A percentile compares a stretch with the other conserved stretches of the same genome.
Evolutionary conservation across 2,797 vertebrate species (phyloP).

Genomic region (Dromococcyx pavoninus): DNA sequence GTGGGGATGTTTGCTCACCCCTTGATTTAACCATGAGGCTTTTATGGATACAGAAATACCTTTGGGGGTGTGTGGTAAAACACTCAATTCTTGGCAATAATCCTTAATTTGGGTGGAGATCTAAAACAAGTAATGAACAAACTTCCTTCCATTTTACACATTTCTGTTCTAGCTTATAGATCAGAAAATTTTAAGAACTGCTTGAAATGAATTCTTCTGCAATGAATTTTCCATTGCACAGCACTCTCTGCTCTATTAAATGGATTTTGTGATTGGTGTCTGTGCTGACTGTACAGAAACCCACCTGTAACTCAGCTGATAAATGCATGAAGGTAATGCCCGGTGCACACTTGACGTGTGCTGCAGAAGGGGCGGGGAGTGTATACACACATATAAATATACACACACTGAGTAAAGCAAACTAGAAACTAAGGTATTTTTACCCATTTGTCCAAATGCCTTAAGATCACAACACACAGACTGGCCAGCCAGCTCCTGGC

Average conservation of each 20-base stretch:
- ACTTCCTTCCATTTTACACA: not conserved
- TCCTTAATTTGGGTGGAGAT: not conserved
- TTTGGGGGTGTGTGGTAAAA: not conserved
- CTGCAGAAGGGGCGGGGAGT: not conserved
- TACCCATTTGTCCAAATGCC: no score
- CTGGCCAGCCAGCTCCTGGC: no score
- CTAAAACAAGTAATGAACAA: not conserved
- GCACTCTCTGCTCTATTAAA: not conserved
- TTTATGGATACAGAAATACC: not conserved
- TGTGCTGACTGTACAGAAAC: not conserved
- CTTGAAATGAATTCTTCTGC: fast-evolving
- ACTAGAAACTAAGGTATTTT: no score
- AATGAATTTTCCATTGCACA: not conserved
- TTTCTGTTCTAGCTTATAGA: not conserved
- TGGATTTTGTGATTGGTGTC: not conserved
- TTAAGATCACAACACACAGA: no score
- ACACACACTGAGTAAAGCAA: no score
- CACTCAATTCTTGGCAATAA: not conserved
- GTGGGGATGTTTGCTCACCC: not conserved
- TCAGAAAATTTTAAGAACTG: not conserved
- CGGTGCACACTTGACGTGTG: not conserved
- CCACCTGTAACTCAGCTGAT: not conserved
- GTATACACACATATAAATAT: fast-evolving
- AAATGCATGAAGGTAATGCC: not conserved
- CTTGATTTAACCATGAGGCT: not conserved